Evolutionary conservation across 2,113 vertebrate genomes (phyloP), one percentile per base, ranked within the genome.

Genomic region (Planiliza haematocheilus): DNA sequence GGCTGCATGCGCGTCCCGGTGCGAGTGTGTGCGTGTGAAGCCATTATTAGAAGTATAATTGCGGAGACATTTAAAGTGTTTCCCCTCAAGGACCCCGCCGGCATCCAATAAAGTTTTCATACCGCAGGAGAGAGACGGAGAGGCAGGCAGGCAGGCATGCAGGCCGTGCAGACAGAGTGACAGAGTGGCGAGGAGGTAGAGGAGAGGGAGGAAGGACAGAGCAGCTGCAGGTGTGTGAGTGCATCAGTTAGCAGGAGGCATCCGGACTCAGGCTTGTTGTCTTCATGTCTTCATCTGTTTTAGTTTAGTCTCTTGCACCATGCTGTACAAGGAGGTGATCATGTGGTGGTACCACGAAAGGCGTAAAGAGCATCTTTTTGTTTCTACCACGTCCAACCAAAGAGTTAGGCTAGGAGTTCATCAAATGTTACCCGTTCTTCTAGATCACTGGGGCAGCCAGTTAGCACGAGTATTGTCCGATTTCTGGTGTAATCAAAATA

Each of bases 91-190:
- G 97, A 96, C 95, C 87, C 79, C 87, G 91, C 91, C 90, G 89
- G 95, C 96, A 97, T 98, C 96, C 96, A 98, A 99, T 98, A 98
- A 99, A 96, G 94, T 95, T 97, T 97, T 96, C 95, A 95, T 95
- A 94, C 82, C 73, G 17, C 79, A 18, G 61, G 81, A 84, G 85
- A 80, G 85, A 78, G 66, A 69, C 10, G 18, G 61, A 34, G 62
- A 78, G 38, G 30, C 59, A 71, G 38, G 36, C 36, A 94, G 94
- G 30, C 59, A 71, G 38, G 36, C 36, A 94, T 94, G 30, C 59
- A 71, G 38, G 36, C 36, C 94, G 94, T 93, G 91, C 88, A 90
- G 88, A 79, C 65, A 61, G 73, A 66, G 76, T 18, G 66, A 75
- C 51, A 58, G 55, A 70, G 67, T 42, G 50, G 24, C 24, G 24